Percentiles rank a stretch among this genome's conserved stretches.
Conservation (phyloP, 1,140 invertebrate genomes). For the Phthorimaea operculella region DNA sequence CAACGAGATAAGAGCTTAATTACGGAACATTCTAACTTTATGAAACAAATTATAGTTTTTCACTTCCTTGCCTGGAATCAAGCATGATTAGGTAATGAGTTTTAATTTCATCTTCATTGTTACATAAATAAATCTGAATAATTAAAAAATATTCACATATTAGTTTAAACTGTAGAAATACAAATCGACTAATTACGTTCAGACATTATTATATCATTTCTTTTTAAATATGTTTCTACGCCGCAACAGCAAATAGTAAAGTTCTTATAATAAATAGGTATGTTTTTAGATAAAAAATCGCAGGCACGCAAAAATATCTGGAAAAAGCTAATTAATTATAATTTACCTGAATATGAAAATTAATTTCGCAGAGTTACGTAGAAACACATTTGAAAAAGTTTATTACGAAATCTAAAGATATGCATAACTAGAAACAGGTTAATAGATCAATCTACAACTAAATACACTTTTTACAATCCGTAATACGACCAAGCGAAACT, state of each 20-base stretch:
- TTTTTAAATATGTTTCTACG: constrained; percentile 27
- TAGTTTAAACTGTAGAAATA: constrained; percentile 24
- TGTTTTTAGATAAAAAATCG: no score
- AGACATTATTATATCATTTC: constrained; percentile 30
- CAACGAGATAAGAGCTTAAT: no score
- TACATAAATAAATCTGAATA: constrained; percentile 13
- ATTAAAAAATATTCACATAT: constrained; percentile 35
- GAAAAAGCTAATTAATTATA: no score
- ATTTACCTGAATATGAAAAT: no score
- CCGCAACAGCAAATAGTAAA: no score
- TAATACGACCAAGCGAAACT: constrained; percentile 54
- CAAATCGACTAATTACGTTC: constrained; percentile 37
- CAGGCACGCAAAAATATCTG: no score
- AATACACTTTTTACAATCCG: constrained; percentile 65
- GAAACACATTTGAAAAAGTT: constrained; percentile 11
- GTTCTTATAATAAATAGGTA: no score
- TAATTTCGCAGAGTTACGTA: background rate
- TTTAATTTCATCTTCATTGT: no score
- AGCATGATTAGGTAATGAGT: no score
- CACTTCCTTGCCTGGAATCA: no score
- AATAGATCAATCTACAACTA: constrained; percentile 62
- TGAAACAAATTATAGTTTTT: no score
- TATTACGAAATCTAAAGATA: constrained; percentile 62
- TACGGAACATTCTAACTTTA: no score
- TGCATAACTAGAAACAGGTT: constrained; percentile 63